Conservation (phyloP, 2,797 vertebrate species). For the Odontamblyopus lacepedii region DNA sequence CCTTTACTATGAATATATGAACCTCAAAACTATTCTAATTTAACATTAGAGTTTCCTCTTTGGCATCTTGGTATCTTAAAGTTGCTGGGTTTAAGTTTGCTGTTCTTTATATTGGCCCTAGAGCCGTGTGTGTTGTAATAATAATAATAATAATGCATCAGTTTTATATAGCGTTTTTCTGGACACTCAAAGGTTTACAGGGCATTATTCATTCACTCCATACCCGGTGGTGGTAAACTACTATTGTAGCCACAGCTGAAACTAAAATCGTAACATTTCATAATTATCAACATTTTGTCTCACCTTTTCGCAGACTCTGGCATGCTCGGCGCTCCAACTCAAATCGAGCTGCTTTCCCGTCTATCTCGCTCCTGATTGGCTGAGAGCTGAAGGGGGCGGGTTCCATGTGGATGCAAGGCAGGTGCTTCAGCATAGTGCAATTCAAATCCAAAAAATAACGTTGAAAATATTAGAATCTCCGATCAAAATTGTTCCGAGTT, state of each 20-base stretch:
- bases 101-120: slow-evolving; percentile 1
- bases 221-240: too few relatives aligned
- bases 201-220: too few relatives aligned
- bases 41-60: neutral
- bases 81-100: slow-evolving; percentile 48
- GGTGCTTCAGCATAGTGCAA: slow-evolving; percentile 62
- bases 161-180: too few relatives aligned
- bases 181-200: too few relatives aligned
- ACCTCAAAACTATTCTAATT: neutral
- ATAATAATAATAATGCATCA: too few relatives aligned
- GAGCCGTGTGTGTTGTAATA: slow-evolving; percentile 27
- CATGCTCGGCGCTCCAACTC: slow-evolving; percentile 70
- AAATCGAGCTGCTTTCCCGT: slow-evolving; percentile 60
- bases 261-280: neutral
- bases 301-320: slow-evolving; percentile 76
- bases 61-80: slow-evolving; percentile 2
- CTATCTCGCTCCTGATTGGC: slow-evolving; percentile 62
- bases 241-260: too few relatives aligned
- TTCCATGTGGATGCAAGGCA: slow-evolving; percentile 53
- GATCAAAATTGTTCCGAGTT: neutral
- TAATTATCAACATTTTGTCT: slow-evolving; percentile 27
- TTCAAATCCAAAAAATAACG: slow-evolving; percentile 21
- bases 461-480: neutral
- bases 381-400: slow-evolving; percentile 59
- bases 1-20: too few relatives aligned